Conservation (phyloP, 1,140 invertebrate genomes). For the Aradophagus sp. region DNA sequence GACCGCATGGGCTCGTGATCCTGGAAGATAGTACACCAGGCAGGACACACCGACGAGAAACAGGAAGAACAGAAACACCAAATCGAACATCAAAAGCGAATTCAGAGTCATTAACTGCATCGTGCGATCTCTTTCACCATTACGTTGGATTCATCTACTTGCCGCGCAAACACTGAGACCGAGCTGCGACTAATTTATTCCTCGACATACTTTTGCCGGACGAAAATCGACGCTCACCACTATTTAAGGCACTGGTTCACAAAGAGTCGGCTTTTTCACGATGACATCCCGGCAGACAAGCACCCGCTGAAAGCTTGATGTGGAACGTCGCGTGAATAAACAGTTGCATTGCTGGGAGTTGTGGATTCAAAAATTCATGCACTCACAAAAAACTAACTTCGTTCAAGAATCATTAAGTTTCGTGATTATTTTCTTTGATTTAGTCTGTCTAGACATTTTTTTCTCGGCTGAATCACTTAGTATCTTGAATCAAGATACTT, state of each 20-base stretch:
- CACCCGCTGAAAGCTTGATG: too few species aligned
- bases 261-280: slow-evolving; percentile 14
- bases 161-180: slow-evolving; percentile 7
- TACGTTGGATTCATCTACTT: slow-evolving; percentile 60
- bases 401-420: too few species aligned
- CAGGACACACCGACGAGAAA: slow-evolving; percentile 87
- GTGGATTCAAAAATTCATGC: too few species aligned
- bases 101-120: slow-evolving; percentile 89
- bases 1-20: slow-evolving; percentile 67
- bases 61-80: slow-evolving; percentile 88
- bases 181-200: slow-evolving; percentile 3
- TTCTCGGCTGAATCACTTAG: too few species aligned
- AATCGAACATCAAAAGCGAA: slow-evolving; percentile 89
- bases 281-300: too few species aligned
- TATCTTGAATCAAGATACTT: too few species aligned
- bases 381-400: too few species aligned
- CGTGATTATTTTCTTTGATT: too few species aligned
- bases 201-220: slow-evolving; percentile 14
- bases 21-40: slow-evolving; percentile 85
- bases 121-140: slow-evolving; percentile 69
- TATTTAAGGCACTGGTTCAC: slow-evolving; percentile 40
- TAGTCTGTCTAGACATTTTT: too few species aligned
- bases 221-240: slow-evolving; percentile 21
- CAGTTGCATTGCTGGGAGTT: too few species aligned
- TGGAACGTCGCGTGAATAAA: too few species aligned